These are phyloP conservation scores for Peribatodes rhomboidaria DNA, from an alignment of 2,888 invertebrate species.

Conservation along the genomic window DNA sequence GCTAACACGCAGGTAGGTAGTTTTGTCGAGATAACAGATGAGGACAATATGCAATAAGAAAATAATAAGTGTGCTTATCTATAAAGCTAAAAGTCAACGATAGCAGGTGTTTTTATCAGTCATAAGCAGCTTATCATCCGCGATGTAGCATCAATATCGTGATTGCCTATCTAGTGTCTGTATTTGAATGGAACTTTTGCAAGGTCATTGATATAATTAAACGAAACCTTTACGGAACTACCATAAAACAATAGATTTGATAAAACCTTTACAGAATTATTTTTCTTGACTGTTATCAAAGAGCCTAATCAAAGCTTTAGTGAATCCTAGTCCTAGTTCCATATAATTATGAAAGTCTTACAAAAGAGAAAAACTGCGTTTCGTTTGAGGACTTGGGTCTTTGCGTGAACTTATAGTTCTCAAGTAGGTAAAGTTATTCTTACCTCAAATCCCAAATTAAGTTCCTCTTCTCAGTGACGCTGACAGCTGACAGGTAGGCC, in stretches of 20 bases:
- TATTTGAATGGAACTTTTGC: background rate
- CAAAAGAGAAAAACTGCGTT: background rate
- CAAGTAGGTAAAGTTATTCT: conserved; percentile 15
- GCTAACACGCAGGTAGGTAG: background rate
- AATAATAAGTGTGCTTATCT: background rate
- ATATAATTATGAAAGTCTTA: background rate
- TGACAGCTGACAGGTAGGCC: conserved; percentile 93
- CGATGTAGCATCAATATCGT: conserved; percentile 3
- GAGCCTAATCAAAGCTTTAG: background rate
- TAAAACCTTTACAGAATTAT: background rate
- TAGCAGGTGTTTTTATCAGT: conserved; percentile 19
- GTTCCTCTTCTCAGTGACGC: conserved; percentile 96
- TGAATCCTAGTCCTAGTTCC: background rate
- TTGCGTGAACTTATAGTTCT: background rate
- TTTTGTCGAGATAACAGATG: conserved; percentile 5
- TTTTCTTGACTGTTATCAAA: background rate
- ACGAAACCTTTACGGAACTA: background rate
- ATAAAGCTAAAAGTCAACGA: conserved; percentile 11
- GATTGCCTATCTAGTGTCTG: background rate
- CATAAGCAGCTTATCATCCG: conserved; percentile 25
- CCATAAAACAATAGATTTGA: background rate
- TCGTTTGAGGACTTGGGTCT: background rate
- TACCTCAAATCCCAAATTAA: conserved; percentile 92
- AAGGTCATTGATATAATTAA: background rate
- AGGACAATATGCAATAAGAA: background rate